phyloP scores from a whole-genome alignment of 1,140 invertebrate species.

The Scylla paramamosain region DNA sequence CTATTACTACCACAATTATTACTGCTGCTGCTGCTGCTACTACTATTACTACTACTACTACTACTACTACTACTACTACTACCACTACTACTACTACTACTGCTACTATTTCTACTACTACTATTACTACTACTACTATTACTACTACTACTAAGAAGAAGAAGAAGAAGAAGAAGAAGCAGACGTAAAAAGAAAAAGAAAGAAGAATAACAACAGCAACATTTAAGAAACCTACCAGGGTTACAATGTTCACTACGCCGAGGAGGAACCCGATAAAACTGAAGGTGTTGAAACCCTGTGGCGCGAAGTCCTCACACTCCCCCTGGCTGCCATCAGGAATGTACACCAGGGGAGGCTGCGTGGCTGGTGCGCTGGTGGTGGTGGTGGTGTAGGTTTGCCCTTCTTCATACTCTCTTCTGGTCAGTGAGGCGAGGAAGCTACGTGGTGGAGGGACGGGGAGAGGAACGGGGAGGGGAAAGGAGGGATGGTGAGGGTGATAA shows the following conservation, averaged over 20 bases:
- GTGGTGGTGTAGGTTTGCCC: background rate
- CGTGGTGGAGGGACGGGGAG: background rate
- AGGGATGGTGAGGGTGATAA: background rate
- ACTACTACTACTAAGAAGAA: too few relatives aligned
- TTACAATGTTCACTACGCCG: constrained; percentile 63
- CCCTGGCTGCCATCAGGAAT: constrained; percentile 48
- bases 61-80: too few relatives aligned
- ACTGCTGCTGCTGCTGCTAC: too few relatives aligned
- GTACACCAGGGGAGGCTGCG: constrained; percentile 44
- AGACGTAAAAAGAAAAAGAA: too few relatives aligned
- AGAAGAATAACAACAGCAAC: too few relatives aligned
- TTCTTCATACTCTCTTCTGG: background rate
- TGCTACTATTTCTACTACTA: too few relatives aligned
- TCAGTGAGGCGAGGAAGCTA: background rate
- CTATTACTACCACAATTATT: too few relatives aligned
- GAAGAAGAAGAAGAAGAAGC: too few relatives aligned
- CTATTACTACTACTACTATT: too few relatives aligned
- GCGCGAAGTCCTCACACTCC: constrained; percentile 45
- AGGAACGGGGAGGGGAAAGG: background rate
- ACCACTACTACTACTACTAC: too few relatives aligned
- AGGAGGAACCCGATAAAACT: constrained; percentile 67
- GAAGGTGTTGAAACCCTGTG: constrained; percentile 63
- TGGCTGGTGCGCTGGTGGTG: background rate
- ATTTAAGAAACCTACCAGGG: constrained; percentile 1
- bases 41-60: too few relatives aligned